Percentiles rank a stretch among this genome's conserved stretches.
These are phyloP conservation scores for Cylas formicarius DNA, from an alignment of 1,140 invertebrate species.

Conservation along the genomic window DNA sequence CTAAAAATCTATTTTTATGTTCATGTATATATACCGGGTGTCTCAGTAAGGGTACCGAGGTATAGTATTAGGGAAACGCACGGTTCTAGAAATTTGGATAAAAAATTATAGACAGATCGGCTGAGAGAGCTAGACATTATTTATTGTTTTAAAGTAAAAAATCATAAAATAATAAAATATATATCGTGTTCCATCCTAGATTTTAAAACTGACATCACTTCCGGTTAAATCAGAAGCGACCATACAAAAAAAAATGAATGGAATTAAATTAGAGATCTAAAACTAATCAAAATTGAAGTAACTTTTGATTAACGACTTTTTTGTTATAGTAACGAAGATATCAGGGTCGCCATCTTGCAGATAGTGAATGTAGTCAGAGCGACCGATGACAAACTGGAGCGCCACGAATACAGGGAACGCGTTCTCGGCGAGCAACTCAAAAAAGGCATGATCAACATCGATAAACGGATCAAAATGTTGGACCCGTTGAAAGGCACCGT, in stretches of 20 bases:
- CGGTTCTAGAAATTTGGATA: too few species aligned
- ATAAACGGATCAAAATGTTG: slow-evolving; percentile 61
- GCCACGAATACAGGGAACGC: slow-evolving; percentile 74
- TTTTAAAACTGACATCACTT: too few species aligned
- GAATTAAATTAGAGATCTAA: background rate
- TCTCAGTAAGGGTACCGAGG: too few species aligned
- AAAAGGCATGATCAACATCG: slow-evolving; percentile 58
- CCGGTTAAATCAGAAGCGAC: background rate
- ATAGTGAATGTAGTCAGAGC: slow-evolving; percentile 72
- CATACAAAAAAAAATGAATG: background rate
- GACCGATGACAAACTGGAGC: slow-evolving; percentile 73
- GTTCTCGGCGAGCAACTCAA: slow-evolving; percentile 72
- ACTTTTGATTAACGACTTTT: background rate
- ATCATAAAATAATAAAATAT: background rate
- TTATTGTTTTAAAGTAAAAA: background rate
- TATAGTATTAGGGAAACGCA: too few species aligned
- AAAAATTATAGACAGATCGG: too few species aligned
- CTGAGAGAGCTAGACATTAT: too few species aligned
- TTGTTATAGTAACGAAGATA: slow-evolving; percentile 65
- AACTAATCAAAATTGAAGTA: background rate
- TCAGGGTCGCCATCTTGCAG: slow-evolving; percentile 71
- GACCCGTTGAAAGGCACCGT: slow-evolving; percentile 55
- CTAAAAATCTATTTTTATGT: too few species aligned
- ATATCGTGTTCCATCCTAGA: too few species aligned
- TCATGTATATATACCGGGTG: too few species aligned